phyloP scores from a whole-genome alignment of 2,888 invertebrate genomes.

The Noctua pronuba region DNA sequence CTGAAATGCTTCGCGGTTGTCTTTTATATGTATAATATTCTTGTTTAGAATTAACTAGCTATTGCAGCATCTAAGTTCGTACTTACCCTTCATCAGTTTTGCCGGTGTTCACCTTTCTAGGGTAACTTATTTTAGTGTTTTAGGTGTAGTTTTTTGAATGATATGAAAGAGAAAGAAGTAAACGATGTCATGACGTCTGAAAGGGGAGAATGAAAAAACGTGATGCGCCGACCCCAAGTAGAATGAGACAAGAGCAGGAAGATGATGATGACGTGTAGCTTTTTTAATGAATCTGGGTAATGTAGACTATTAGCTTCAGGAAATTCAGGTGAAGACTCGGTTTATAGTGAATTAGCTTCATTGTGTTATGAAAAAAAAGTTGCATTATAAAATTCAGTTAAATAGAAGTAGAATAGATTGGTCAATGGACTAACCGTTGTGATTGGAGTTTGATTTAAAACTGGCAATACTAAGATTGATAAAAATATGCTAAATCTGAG shows the following conservation, averaged over 20 bases:
- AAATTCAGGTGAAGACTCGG: neutral
- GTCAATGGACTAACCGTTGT: neutral
- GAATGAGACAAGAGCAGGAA: neutral
- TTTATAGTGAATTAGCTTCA: neutral
- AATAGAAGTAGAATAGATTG: neutral
- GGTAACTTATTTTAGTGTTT: neutral
- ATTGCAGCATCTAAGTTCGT: neutral
- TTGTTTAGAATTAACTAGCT: conserved; percentile 41
- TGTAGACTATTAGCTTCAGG: neutral
- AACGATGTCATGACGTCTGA: neutral
- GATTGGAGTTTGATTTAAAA: neutral
- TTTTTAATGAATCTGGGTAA: neutral
- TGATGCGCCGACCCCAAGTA: neutral
- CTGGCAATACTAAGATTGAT: neutral
- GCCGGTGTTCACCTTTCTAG: neutral
- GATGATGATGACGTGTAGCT: neutral
- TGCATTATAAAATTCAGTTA: neutral
- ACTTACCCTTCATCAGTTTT: neutral
- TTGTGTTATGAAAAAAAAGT: neutral
- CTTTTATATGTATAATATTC: conserved; percentile 56
- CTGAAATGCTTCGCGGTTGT: conserved; percentile 63
- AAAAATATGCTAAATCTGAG: neutral
- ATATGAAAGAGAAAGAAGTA: neutral
- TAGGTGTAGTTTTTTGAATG: neutral
- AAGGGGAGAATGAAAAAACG: neutral